Base-by-base conservation (phyloP, 2,888 invertebrate genomes). In the Stenchaetothrips biformis region DNA sequence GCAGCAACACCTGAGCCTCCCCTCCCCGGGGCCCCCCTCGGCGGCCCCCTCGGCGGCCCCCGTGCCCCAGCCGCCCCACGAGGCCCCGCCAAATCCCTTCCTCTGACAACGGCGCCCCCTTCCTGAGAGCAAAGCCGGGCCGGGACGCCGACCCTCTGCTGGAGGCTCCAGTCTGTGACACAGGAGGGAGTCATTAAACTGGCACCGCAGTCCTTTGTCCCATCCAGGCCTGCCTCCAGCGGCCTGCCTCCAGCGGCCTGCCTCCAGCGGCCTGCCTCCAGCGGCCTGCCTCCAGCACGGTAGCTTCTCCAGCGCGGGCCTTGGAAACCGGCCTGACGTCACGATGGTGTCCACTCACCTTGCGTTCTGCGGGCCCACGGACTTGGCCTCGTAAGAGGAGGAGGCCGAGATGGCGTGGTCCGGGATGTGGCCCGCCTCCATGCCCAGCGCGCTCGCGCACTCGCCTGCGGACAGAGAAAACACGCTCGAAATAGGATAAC, bases 281-380 rank as follows among this genome's bases (percentile, higher is more conserved):
- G 37, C 37, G 37, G 37, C 37, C 37, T 37, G 4, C 37, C 37
- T 37, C 37, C 37, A 37, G 37, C 37, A 4, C n/a, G n/a, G n/a
- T n/a, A 37, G 37, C 37, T 37, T 37, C 37, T 37, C 37, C 37
- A 37, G 37, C 37, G 37, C 4, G n/a, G n/a, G 37, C 37, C 37
- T 37, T 37, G 4, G 4, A 37, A 37, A 37, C 37, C 37, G n/a
- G n/a, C n/a, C n/a, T n/a, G n/a, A n/a, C n/a, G n/a, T n/a, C n/a
- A n/a, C n/a, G n/a, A n/a, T n/a, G n/a, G n/a, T n/a, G n/a, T 21
- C 6, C 16, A 85, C 88, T 89, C 88, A 95, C 96, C 96, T 92
- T 82, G 95, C 94, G 86, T 95, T 94, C 84, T 94, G 92, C 53
- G 96, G 95, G 79, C 96, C 96, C 59, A 95, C 95, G 84, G 93